These are phyloP conservation scores for Zhuqinia jingwanae DNA, from an alignment of 2,888 invertebrate genomes.

Conservation along the genomic window DNA sequence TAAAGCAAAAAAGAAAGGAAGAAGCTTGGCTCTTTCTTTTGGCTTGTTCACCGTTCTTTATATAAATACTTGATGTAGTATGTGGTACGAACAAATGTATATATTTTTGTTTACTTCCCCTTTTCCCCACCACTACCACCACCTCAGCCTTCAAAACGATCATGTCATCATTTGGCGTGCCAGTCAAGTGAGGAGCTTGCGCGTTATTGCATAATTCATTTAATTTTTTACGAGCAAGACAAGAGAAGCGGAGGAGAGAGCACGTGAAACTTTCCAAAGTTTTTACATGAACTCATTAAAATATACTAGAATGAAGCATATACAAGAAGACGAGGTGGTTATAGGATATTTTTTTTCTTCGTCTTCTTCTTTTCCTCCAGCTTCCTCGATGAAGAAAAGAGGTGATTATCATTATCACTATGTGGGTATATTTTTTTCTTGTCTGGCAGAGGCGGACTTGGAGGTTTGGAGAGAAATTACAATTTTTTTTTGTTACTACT, in stretches of 20 bases:
- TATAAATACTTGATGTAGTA: not conserved
- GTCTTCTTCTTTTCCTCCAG: not conserved
- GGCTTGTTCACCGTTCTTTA: not conserved
- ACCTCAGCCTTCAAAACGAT: not conserved
- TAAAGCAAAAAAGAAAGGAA: too few relatives aligned
- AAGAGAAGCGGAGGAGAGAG: not conserved
- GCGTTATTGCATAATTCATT: slow-evolving; percentile 28
- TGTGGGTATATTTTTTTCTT: not conserved
- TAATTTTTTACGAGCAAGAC: slow-evolving; percentile 20
- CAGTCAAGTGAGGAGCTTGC: not conserved
- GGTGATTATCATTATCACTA: slow-evolving; percentile 6
- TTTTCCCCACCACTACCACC: not conserved
- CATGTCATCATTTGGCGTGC: too few relatives aligned
- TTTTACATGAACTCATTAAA: slow-evolving; percentile 28
- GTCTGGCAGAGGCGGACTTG: not conserved
- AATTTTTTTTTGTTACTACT: slow-evolving; percentile 17
- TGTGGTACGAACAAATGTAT: too few relatives aligned
- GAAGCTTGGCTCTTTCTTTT: too few relatives aligned
- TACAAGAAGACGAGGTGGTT: too few relatives aligned
- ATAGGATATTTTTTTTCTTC: too few relatives aligned
- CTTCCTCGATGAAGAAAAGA: not conserved
- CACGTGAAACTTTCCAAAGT: not conserved
- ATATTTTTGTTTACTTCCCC: slow-evolving; percentile 5
- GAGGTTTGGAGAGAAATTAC: not conserved
- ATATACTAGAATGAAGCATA: not conserved